phyloP scores from a whole-genome alignment of 1,140 invertebrate species.

The Physella acuta region DNA sequence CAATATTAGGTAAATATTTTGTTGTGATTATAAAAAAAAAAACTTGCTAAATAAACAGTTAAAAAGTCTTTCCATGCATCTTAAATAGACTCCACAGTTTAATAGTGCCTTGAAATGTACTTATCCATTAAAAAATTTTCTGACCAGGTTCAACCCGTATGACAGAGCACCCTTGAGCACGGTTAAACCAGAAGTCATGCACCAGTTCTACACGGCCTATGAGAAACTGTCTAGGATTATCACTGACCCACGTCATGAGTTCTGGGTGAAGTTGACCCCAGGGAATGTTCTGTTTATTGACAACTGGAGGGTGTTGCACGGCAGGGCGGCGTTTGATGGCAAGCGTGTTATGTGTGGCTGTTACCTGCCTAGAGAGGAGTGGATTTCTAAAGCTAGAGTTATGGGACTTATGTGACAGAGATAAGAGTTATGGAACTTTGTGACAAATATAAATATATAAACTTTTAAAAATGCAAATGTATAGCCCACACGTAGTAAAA shows the following conservation, averaged over 20 bases:
- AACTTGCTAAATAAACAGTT: neutral
- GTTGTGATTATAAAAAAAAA: no score
- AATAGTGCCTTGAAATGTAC: no score
- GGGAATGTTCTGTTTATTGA: slow-evolving; percentile 73
- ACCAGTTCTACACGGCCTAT: slow-evolving; percentile 68
- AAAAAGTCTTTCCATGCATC: neutral
- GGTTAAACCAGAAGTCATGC: slow-evolving; percentile 61
- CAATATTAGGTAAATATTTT: slow-evolving; percentile 43
- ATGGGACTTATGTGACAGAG: slow-evolving; percentile 30
- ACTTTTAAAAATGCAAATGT: no score
- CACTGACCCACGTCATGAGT: slow-evolving; percentile 62
- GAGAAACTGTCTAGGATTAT: slow-evolving; percentile 65
- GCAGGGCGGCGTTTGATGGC: slow-evolving; percentile 68
- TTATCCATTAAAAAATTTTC: no score
- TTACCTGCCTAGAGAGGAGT: slow-evolving; percentile 43
- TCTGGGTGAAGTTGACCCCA: slow-evolving; percentile 67
- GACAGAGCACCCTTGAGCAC: slow-evolving; percentile 68
- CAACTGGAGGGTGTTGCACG: slow-evolving; percentile 76
- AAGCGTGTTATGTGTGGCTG: slow-evolving; percentile 39
- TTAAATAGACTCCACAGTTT: neutral
- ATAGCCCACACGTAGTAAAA: no score
- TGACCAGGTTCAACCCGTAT: slow-evolving; percentile 70
- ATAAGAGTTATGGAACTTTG: no score
- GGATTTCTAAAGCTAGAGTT: slow-evolving; percentile 34
- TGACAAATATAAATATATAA: no score